Base-by-base conservation (phyloP, 2,113 vertebrate genomes). In the Percopsis transmontana region DNA sequence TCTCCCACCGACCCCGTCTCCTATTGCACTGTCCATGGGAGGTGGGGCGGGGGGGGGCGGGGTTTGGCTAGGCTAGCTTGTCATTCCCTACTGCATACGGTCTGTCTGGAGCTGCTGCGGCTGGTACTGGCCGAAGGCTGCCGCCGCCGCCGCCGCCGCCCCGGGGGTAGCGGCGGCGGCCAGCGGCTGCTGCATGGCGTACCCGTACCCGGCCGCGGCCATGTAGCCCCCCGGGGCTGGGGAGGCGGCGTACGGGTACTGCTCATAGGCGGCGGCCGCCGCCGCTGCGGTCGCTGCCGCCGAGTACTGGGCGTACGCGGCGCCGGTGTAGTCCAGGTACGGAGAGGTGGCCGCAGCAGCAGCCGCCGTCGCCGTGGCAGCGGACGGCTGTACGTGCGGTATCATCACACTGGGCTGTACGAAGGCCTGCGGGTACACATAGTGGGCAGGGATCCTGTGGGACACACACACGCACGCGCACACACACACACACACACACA, bases 371-470 rank as follows among this genome's bases (percentile, higher is more conserved):
- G 89, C 87, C 13, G 95, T 89, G 5, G 95, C 92, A 1, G 95
- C 88, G 0, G 95, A 91, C 0, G 92, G 92, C 68, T 97, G 96
- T 0, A 97, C 94, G 8, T 97, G 96, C 2, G 96, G 95, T 58
- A 98, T 97, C 72, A 97, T 91, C 85, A 98, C 83, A 62, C 97
- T 96, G 3, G 97, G 97, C 82, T 98, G 97, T 77, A 98, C 91
- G 42, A 96, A 97, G 68, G 96, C 95, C 92, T 97, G 97, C 56
- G 96, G 97, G 82, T 98, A 98, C 77, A 98, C 94, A 58, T 98
- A 98, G 87, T 98, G 97, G 72, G 97, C 94, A 16, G 97, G 96
- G 64, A 98, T 96, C 94, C 97, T 98, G 94, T 87, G 68, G 92
- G 74, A 83, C 59, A 84, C 39, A 87, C 72, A 65, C 45, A 83